Base-by-base conservation (phyloP, 1,140 invertebrate genomes). In the Bombus soroeensis region DNA sequence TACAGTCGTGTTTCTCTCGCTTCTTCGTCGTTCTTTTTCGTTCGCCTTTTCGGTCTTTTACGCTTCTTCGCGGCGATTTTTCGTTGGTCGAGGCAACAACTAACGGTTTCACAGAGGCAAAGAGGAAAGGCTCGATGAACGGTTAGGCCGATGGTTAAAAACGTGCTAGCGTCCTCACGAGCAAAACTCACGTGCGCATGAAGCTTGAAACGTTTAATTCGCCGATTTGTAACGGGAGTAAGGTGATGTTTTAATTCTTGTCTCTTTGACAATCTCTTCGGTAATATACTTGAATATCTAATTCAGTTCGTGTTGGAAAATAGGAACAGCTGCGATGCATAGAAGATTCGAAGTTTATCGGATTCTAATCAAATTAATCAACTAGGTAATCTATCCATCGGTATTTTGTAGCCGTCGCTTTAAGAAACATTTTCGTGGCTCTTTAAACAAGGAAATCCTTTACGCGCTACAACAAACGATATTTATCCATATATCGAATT, bases 31-130 rank as follows among this genome's bases (percentile, higher is more conserved):
- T 72, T 12, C 2, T 41, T 72, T 43, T 41, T 15, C 25, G 2
- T 15, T 28, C 25, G 25, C n/a, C 5, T 41, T 15, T 43, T 41
- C 34, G 8, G 0, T 12, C 25, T 10, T 57, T 62, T 13, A 13
- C 25, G 22, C 22, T 39, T 43, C 57, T 28, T 32, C 81, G 37
- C 77, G 79, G 74, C 88, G 73, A 74, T 87, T 86, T 74, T 78
- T 88, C 88, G 88, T 74, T 53, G 77, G 37, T 47, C 66, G 74
- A 75, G 78, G 66, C 41, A 53, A 34, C 53, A 57, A 80, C 68
- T 47, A 83, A 89, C 88, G 74, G 37, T 68, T 78, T 41, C 53
- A 18, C 34, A 59, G 39, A 74, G 73, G 41, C 83, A 53, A 57
- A 43, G 43, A 34, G 22, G n/a, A 1, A 5, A 28, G 39, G 64